Conservation (phyloP, 2,888 invertebrate genomes). For the Xylota sylvarum region DNA sequence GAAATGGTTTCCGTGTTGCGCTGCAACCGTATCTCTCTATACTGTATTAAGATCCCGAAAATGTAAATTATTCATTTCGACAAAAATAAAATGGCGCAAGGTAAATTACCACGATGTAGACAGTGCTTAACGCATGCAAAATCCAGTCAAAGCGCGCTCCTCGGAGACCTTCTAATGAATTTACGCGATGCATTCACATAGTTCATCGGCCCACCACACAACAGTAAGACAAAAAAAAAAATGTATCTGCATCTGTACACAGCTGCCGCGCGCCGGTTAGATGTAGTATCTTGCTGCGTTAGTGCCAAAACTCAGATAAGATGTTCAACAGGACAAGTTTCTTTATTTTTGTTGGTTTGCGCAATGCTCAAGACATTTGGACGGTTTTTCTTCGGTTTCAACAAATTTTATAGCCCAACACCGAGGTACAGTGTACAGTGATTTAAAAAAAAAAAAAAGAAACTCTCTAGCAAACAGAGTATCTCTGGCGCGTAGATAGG, state of each 20-base stretch:
- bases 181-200: slow-evolving; percentile 60
- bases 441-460: slow-evolving; percentile 53
- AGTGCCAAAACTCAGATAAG: slow-evolving; percentile 68
- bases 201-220: slow-evolving; percentile 60
- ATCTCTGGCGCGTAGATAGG: slow-evolving; percentile 36
- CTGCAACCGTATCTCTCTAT: not conserved
- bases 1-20: slow-evolving; percentile 61
- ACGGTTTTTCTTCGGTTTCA: slow-evolving; percentile 29
- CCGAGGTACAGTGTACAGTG: slow-evolving; percentile 19
- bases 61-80: slow-evolving; percentile 47
- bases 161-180: slow-evolving; percentile 67
- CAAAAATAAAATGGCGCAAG: slow-evolving; percentile 50
- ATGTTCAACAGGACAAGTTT: slow-evolving; percentile 53
- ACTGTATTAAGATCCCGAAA: slow-evolving; percentile 39
- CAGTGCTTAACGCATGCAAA: slow-evolving; percentile 56
- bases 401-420: slow-evolving; percentile 53
- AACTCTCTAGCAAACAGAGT: not conserved
- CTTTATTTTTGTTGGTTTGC: slow-evolving; percentile 27
- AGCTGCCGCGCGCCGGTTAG: slow-evolving; percentile 32
- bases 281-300: slow-evolving; percentile 69
- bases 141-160: slow-evolving; percentile 38
- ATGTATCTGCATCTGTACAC: slow-evolving; percentile 45
- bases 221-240: slow-evolving; percentile 26
- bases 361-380: slow-evolving; percentile 56
- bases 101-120: slow-evolving; percentile 45